Evolutionary conservation across 2,113 vertebrate species (phyloP).

Genomic region (Stigmatopora argus): DNA sequence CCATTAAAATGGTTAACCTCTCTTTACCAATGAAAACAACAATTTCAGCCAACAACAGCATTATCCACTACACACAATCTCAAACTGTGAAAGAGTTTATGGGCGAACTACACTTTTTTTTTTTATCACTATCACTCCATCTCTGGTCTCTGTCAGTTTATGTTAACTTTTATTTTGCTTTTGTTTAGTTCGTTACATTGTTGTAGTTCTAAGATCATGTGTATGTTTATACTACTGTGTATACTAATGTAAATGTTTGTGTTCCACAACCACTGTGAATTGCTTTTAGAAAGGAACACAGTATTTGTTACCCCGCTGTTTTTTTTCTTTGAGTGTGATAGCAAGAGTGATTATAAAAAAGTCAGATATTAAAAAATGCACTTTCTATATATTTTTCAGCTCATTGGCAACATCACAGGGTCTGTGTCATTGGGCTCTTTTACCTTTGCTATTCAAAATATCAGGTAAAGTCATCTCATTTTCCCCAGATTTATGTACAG

Average conservation of each 20-base stretch:
- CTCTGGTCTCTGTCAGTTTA: slow-evolving; percentile 15
- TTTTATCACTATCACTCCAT: slow-evolving; percentile 4
- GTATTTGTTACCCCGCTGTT: slow-evolving; percentile 31
- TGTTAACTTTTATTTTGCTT: slow-evolving; percentile 15
- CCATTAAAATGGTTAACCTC: slow-evolving; percentile 30
- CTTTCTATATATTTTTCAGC: slow-evolving; percentile 68
- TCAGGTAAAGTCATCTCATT: slow-evolving; percentile 70
- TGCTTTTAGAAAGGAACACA: slow-evolving; percentile 62
- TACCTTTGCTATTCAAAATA: slow-evolving; percentile 66
- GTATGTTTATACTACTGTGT: slow-evolving; percentile 67
- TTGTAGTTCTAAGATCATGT: slow-evolving; percentile 55
- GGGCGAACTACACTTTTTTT: slow-evolving; percentile 25
- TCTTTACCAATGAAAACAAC: slow-evolving; percentile 25
- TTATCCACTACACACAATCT: slow-evolving; percentile 37
- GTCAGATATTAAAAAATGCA: slow-evolving; percentile 70
- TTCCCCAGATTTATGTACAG: slow-evolving; percentile 72
- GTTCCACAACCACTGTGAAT: slow-evolving; percentile 72
- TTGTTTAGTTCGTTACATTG: not conserved
- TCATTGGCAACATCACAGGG: slow-evolving; percentile 66
- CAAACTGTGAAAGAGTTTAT: slow-evolving; percentile 65
- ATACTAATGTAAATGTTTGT: slow-evolving; percentile 68
- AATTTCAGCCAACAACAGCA: slow-evolving; percentile 18
- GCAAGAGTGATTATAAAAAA: slow-evolving; percentile 59
- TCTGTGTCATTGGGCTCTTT: slow-evolving; percentile 58
- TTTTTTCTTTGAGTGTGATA: slow-evolving; percentile 42